Base-by-base conservation (phyloP, 2,797 vertebrate genomes). In the Acipenser transmontanus region DNA sequence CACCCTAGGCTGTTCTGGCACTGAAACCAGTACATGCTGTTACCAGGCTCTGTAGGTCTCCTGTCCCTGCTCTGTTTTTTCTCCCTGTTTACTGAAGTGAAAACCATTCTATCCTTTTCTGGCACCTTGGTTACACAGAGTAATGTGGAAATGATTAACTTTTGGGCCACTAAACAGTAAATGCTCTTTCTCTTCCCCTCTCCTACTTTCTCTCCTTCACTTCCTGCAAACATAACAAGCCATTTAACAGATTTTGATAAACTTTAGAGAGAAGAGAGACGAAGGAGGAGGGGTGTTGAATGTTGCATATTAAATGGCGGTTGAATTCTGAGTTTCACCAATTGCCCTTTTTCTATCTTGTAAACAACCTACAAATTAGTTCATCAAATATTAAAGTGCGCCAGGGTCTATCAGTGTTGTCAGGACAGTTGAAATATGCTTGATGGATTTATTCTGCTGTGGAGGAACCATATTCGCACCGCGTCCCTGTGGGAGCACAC, bases 351-450 rank as follows among this genome's bases (percentile, higher is more conserved):
- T 72, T 68, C 71, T 70, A 73, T 70, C 17, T 75, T 71, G 83
- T 80, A 87, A 88, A 89, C 79, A 86, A 85, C 77, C 85, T 85
- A 81, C 74, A 85, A 89, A 78, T 78, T 81, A 87, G 84, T 87
- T 88, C 83, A 91, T 95, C 87, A 93, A 94, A 92, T 90, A 94
- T 93, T 91, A 89, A 94, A 89, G 84, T 83, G 69, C 74, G 78
- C 78, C 85, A 82, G 80, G 88, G 79, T 93, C 86, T 92, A 89
- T 93, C 92, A 93, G 91, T 80, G 83, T 87, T 91, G 89, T 89
- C 72, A 79, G 71, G 79, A 82, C 83, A 81, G 73, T 76, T 89
- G 90, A 94, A 94, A 92, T 91, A 89, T 82, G 88, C 81, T 79
- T 89, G 88, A 91, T 87, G 86, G 86, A 90, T 94, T 93, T 91